Conservation (phyloP, 2,113 vertebrate species). For the Scytalopus superciliaris region DNA sequence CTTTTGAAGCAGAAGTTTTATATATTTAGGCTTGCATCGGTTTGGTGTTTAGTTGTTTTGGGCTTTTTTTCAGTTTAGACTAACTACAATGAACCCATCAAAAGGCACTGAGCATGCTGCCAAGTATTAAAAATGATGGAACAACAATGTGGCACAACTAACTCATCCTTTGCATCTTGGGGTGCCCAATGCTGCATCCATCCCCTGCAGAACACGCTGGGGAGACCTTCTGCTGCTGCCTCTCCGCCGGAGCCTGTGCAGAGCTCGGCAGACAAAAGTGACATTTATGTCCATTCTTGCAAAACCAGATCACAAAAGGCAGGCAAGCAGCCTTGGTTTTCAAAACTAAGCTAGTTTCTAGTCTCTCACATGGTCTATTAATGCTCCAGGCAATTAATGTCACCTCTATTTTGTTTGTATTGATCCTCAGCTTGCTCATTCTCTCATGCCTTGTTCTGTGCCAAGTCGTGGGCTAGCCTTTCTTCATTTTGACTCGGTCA, state of each 20-base stretch:
- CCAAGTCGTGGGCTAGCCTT: not conserved
- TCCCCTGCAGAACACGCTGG: not conserved
- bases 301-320: not conserved
- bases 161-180: not conserved
- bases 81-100: not conserved
- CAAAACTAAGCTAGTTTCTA: not conserved
- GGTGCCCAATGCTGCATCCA: not conserved
- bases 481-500: not conserved
- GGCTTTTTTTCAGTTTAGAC: not conserved
- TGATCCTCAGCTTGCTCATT: not conserved
- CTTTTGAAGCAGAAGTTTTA: not conserved
- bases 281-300: not conserved
- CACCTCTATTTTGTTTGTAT: conserved; percentile 49
- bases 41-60: not conserved
- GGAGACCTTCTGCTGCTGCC: not conserved
- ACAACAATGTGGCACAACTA: not conserved
- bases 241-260: accelerated
- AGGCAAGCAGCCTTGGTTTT: not conserved
- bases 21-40: not conserved
- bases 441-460: not conserved
- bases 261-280: not conserved
- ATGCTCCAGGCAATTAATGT: conserved; percentile 43
- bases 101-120: not conserved
- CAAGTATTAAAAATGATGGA: not conserved
- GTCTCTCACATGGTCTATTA: conserved; percentile 18